Conservation (phyloP, 2,113 vertebrate genomes). For the Limnothrissa miodon region DNA sequence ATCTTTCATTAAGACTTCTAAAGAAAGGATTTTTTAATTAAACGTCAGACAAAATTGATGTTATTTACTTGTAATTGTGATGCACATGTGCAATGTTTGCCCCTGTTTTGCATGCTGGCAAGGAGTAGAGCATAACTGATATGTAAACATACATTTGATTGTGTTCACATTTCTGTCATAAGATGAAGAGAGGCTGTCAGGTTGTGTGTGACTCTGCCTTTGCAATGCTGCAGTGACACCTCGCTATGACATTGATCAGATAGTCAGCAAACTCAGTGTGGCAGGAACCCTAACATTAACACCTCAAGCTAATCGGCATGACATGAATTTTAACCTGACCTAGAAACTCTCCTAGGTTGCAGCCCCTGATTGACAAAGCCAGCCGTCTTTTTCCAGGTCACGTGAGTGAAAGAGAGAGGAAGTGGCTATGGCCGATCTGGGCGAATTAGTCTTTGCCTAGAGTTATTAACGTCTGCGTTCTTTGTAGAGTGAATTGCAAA, state of each 20-base stretch:
- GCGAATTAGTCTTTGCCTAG: slow-evolving; percentile 10
- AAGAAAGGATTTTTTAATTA: neutral
- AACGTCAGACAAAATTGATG: neutral
- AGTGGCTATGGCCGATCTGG: slow-evolving; percentile 23
- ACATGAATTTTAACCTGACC: slow-evolving; percentile 72
- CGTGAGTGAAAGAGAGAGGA: slow-evolving; percentile 30
- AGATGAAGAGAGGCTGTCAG: slow-evolving; percentile 4
- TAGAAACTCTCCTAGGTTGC: slow-evolving; percentile 55
- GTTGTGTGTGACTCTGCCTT: neutral
- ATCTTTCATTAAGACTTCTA: neutral
- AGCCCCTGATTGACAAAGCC: slow-evolving; percentile 45
- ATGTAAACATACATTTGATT: slow-evolving; percentile 5
- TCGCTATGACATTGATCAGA: slow-evolving; percentile 70
- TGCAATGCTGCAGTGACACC: neutral
- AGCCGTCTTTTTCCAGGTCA: slow-evolving; percentile 34
- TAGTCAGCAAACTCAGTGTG: slow-evolving; percentile 64
- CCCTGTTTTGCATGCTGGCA: neutral
- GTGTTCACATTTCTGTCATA: neutral
- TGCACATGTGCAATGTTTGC: neutral
- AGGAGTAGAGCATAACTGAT: neutral
- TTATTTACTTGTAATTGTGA: neutral
- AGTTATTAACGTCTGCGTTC: neutral
- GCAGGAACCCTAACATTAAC: slow-evolving; percentile 71
- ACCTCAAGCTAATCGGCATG: slow-evolving; percentile 76
- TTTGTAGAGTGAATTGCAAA: neutral